Evolutionary conservation across 1,140 invertebrate species (phyloP), one percentile per base, ranked within the genome.

Genomic region (Scaptomyza montana): DNA sequence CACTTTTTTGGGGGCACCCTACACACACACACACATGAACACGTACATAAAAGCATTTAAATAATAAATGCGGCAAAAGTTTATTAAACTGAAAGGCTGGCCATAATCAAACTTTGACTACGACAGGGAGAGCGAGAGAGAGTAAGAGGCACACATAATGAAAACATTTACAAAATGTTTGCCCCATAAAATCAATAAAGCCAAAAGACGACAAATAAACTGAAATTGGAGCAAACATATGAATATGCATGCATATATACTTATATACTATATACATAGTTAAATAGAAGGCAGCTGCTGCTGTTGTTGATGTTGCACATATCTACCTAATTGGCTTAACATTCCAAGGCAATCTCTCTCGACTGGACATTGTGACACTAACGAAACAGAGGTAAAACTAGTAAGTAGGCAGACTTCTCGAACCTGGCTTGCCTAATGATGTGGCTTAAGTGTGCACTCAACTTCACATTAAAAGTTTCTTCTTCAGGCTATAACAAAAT

Each of bases 151-250:
- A 33, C 5, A 33, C 56, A 53, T 57, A 87, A 89, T 86, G 78
- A 86, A 86, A 86, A 86, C 82, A 87, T 82, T 86, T 87, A 64
- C 78, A 87, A 85, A 85, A 80, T 84, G 77, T 80, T 80, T 70
- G 80, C 73, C 77, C 64, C 82, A 67, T 87, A 89, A 87, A 87
- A 87, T 87, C 82, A 89, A 87, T 86, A 86, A 72, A 46, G 16
- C 36, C 51, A 69, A 74, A 74, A 63, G 57, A 46, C 65, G 59
- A 68, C 80, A 85, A 86, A 85, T 86, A 85, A 36, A 78, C 81
- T 73, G 80, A 71, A 87, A 87, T 65, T 89, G 79, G 82, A 72
- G 65, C 82, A 87, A 2, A 59, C 68, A 77, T 19, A 51, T 16
- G 33, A 10, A 21, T 33, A 28, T 12, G 7, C n/a, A n/a, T n/a